A percentile compares a stretch with the other conserved stretches of the same genome.
These are phyloP conservation scores for Myiotriccus ornatus DNA, from an alignment of 2,797 vertebrate species.

Conservation along the genomic window DNA sequence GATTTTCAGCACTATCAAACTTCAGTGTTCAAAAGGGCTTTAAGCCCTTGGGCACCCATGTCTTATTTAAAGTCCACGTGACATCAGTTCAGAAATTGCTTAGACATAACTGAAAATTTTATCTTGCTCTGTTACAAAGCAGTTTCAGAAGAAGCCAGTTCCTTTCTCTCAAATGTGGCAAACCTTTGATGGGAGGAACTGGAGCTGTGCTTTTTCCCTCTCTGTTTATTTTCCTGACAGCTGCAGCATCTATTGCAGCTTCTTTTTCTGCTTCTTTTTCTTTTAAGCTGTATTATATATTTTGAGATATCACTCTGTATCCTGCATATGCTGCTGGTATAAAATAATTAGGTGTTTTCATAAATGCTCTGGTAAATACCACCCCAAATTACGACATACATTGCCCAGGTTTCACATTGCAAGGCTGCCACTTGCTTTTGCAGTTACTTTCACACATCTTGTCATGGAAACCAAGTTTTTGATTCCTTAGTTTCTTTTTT, in stretches of 20 bases:
- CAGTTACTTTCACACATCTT: slow-evolving; percentile 77
- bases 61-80: not conserved
- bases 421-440: slow-evolving; percentile 76
- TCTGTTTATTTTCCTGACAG: slow-evolving; percentile 56
- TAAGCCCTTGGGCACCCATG: not conserved
- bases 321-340: slow-evolving; percentile 70
- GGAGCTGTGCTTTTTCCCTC: slow-evolving; percentile 35
- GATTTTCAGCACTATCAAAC: slow-evolving; percentile 29
- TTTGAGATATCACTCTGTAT: slow-evolving; percentile 63
- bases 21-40: slow-evolving; percentile 15
- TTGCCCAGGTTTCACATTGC: slow-evolving; percentile 78
- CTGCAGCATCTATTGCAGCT: slow-evolving; percentile 58
- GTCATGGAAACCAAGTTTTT: slow-evolving; percentile 76
- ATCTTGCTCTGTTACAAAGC: slow-evolving; percentile 2
- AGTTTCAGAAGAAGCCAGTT: not conserved
- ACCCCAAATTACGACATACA: slow-evolving; percentile 73
- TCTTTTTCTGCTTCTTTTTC: slow-evolving; percentile 58
- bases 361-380: slow-evolving; percentile 77
- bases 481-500: slow-evolving; percentile 77
- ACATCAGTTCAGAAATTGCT: slow-evolving; percentile 8
- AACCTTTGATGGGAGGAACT: slow-evolving; percentile 23
- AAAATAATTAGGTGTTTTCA: slow-evolving; percentile 77
- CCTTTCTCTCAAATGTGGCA: slow-evolving; percentile 14
- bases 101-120: slow-evolving; percentile 11
- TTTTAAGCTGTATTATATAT: slow-evolving; percentile 67